phyloP scores from a whole-genome alignment of 2,888 invertebrate genomes.

The Poecilobothrus nobilitatus region DNA sequence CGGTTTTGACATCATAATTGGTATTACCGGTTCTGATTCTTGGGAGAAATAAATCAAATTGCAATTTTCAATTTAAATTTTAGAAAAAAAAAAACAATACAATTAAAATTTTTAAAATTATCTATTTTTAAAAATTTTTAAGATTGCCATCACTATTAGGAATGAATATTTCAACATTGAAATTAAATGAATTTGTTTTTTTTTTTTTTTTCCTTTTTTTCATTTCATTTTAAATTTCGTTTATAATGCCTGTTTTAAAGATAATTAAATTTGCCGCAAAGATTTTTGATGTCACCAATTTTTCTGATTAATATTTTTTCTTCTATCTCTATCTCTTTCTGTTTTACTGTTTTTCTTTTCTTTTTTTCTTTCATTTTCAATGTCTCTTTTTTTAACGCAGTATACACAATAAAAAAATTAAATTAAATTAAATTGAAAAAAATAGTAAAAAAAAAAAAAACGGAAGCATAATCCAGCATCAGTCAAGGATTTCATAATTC shows the following conservation, averaged over 20 bases:
- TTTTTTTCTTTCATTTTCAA: background rate
- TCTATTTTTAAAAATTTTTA: no score
- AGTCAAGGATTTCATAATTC: background rate
- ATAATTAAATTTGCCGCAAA: slow-evolving; percentile 1
- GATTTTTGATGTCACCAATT: background rate
- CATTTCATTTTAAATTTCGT: background rate
- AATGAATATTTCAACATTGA: no score
- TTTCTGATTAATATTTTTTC: background rate
- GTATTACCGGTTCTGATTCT: no score
- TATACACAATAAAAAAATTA: background rate
- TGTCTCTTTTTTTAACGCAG: background rate
- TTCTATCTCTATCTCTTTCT: background rate
- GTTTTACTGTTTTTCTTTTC: background rate
- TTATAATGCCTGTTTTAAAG: background rate
- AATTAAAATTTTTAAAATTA: no score
- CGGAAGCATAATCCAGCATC: background rate
- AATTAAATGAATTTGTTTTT: no score
- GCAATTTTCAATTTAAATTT: no score
- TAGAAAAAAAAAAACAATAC: no score
- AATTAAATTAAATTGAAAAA: background rate
- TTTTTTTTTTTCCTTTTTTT: no score
- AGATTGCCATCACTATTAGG: no score
- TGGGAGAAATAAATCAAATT: no score
- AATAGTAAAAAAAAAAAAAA: background rate
- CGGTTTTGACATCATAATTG: no score